phyloP scores from a whole-genome alignment of 2,113 vertebrate genomes.

The Oreochromis aureus region DNA sequence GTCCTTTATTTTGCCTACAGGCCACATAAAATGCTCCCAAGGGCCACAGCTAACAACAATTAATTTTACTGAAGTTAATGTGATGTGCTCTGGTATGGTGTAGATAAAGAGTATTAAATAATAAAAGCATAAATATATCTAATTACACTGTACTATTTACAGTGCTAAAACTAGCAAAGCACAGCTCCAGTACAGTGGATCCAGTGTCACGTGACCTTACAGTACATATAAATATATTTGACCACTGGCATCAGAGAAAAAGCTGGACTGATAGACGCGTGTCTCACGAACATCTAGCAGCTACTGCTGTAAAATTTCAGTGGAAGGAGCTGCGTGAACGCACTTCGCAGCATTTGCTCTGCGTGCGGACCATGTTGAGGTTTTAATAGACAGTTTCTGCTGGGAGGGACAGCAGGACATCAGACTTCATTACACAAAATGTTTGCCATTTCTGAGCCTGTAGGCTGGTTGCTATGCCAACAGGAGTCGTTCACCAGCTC shows the following conservation, averaged over 20 bases:
- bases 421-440: constrained; percentile 32
- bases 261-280: not conserved
- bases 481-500: not conserved
- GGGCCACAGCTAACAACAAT: not conserved
- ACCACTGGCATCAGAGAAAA: not conserved
- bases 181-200: not conserved
- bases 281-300: not conserved
- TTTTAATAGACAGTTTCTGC: constrained; percentile 26
- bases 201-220: not conserved
- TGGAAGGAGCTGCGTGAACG: not conserved
- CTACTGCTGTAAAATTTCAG: not conserved
- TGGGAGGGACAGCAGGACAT: constrained; percentile 45
- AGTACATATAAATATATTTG: not conserved
- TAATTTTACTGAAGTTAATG: not conserved
- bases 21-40: not conserved
- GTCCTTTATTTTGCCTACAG: not conserved
- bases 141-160: not conserved
- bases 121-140: not conserved
- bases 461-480: constrained; percentile 47
- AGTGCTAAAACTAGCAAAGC: not conserved
- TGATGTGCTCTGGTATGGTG: not conserved
- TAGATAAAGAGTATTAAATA: not conserved
- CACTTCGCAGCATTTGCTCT: not conserved
- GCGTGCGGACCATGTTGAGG: not conserved
- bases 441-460: constrained; percentile 16